Conservation (phyloP, 2,113 vertebrate species). For the Charina bottae region DNA sequence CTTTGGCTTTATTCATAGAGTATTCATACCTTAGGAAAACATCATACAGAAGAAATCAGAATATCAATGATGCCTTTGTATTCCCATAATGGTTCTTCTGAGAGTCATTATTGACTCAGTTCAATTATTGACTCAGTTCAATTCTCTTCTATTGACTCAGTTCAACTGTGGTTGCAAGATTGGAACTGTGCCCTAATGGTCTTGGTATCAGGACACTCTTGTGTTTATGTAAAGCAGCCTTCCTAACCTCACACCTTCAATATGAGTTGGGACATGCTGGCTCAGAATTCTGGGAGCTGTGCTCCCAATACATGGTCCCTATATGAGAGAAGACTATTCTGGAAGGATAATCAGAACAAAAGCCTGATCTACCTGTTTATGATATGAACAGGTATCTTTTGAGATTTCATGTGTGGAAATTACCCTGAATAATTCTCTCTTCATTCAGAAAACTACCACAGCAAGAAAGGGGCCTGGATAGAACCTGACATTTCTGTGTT, state of each 20-base stretch:
- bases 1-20: neutral
- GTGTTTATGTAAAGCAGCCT: neutral
- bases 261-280: neutral
- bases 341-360: neutral
- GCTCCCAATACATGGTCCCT: neutral
- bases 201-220: neutral
- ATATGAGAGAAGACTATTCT: neutral
- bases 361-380: neutral
- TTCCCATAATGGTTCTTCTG: neutral
- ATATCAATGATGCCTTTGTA: neutral
- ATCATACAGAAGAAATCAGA: neutral
- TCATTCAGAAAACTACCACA: neutral
- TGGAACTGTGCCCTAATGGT: neutral
- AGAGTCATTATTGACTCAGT: neutral
- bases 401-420: neutral
- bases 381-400: neutral
- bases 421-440: neutral
- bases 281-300: too few species aligned
- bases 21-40: neutral
- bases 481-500: neutral
- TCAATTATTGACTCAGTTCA: neutral
- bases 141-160: neutral
- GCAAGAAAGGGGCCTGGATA: neutral
- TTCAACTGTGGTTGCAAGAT: neutral
- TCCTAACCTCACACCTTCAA: neutral